phyloP scores from a whole-genome alignment of 2,113 vertebrate genomes.

The Carassius auratus region DNA sequence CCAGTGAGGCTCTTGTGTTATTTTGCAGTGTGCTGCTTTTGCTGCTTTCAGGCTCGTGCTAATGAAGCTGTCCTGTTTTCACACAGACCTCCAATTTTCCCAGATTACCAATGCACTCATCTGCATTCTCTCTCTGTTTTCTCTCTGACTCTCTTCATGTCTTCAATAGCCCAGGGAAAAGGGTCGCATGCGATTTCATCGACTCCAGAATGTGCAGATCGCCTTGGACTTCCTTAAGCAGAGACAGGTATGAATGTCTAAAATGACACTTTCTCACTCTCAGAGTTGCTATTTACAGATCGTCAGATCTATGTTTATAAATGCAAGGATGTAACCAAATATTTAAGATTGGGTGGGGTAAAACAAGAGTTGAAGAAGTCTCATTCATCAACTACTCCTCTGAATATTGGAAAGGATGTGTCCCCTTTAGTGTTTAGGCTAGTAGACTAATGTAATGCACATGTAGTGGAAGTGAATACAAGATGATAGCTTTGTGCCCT shows the following conservation, averaged over 20 bases:
- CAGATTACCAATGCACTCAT: constrained; percentile 14
- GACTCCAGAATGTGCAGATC: constrained; percentile 80
- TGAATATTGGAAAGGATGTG: not conserved
- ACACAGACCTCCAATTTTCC: not conserved
- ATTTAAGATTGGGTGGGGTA: not conserved
- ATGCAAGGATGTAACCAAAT: not conserved
- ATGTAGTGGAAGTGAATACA: not conserved
- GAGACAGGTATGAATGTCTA: constrained; percentile 73
- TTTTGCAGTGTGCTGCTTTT: constrained; percentile 40
- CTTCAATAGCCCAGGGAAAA: constrained; percentile 78
- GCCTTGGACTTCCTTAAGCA: constrained; percentile 81
- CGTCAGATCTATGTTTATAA: not conserved
- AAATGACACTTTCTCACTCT: not conserved
- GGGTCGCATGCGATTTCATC: constrained; percentile 80
- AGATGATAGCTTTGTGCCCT: not conserved
- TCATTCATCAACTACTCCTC: not conserved
- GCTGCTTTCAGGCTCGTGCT: constrained; percentile 48
- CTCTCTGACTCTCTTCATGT: constrained; percentile 20
- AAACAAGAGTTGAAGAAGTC: not conserved
- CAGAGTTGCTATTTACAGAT: not conserved
- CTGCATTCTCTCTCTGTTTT: constrained; percentile 14
- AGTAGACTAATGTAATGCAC: not conserved
- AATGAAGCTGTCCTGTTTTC: constrained; percentile 18
- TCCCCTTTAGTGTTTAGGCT: not conserved
- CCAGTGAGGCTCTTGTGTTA: not conserved